Base-by-base conservation (phyloP, 1,140 invertebrate species). In the Acyrthosiphon pisum region DNA sequence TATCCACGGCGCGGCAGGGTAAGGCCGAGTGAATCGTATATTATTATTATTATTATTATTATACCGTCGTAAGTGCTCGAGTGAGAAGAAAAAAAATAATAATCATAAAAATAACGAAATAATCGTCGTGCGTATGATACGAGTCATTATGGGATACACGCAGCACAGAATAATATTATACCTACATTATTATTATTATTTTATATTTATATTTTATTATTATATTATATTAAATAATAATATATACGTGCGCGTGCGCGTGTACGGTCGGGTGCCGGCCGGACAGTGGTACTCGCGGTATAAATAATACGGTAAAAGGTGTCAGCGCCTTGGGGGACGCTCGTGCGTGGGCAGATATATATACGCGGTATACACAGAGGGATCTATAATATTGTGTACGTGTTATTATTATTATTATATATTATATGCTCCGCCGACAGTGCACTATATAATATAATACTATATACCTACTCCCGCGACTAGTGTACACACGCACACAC, bases 241-340 rank as follows among this genome's bases (percentile, higher is more conserved):
- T 41, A 41, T 41, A 41, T 41, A 41, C 41, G 41, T 41, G 41
- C 7, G 14, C 56, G 56, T 14, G 89, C 18, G 56, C 37, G 22
- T 35, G 41, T 60, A 26, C 37, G 8, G 18, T 56, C 44, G 37
- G 56, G 53, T 44, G 56, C 37, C 56, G 37, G 84, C 7, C 83
- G 46, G 46, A 46, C 86, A 9, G 26, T 41, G 22, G 23, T 46
- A 91, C 35, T 41, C 48, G 35, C 30, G 48, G 50, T 60, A 90
- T 41, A 90, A 60, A 90, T 90, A 35, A 35, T 48, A 20, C 90
- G 90, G 68, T 91, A 44, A 84, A 81, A 91, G 90, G 90, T 91
- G 90, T 91, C 90, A 91, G 90, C 60, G 68, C 90, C 90, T 91
- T 30, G 90, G 68, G 90, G 90, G 90, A 91, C 90, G 90, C 68